Base-by-base conservation (phyloP, 2,113 vertebrate genomes). In the Oryzias javanicus region DNA sequence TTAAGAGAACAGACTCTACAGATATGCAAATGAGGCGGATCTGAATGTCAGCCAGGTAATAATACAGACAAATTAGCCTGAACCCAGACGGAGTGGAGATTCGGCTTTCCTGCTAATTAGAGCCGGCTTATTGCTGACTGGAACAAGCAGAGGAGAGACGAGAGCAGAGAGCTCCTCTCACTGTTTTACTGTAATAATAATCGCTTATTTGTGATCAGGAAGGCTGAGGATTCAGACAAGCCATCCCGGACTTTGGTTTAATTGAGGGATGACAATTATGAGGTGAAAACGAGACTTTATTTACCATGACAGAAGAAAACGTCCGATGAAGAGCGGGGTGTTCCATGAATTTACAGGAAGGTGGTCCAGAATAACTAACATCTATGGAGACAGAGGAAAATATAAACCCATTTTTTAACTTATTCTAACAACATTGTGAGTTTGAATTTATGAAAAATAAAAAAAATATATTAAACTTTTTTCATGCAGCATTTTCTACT, bases 201-300 rank as follows among this genome's bases (percentile, higher is more conserved):
- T 81, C 78, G 75, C 80, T 80, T 78, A 89, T 84, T 87, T 83
- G 79, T 85, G 72, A 75, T 47, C 60, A 77, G 67, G 66, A 76
- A 77, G 71, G 70, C 35, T 64, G 74, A 64, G 80, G 67, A 77
- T 84, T 81, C 49, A 60, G 76, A 86, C 82, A 86, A 76, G 85
- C 70, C 78, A 82, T 52, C 67, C 63, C 52, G 67, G 73, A 69
- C 80, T 80, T 59, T 60, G 54, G 22, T 83, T 86, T 89, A 86
- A 85, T 84, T 89, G 77, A 65, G 52, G 46, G 53, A 44, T 48
- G 45, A 56, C 42, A 53, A 49, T 44, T 17, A 55, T 64, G 73
- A 65, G 53, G 53, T 55, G 55, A 70, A 19, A 51, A 70, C 20
- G 5, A 16, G 24, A 63, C 63, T 77, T 73, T 78, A 80, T 82